Conservation (phyloP, 2,113 vertebrate genomes). For the Neoarius graeffei region DNA sequence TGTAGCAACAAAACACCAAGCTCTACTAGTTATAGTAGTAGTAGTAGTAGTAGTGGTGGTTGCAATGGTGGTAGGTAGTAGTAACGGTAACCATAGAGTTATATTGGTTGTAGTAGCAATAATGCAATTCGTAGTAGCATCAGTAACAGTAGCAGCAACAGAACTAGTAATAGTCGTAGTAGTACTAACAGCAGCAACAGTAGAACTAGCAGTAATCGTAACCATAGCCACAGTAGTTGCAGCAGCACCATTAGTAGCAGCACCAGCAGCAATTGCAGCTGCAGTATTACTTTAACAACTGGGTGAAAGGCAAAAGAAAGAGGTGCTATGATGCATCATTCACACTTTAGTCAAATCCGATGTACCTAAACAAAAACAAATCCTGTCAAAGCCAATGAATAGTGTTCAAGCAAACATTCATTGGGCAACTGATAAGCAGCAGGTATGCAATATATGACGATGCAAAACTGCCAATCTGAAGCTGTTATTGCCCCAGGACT, state of each 20-base stretch:
- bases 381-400: not conserved
- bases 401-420: constrained; percentile 17
- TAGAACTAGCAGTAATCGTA: not conserved
- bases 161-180: not conserved
- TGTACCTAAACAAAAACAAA: not conserved
- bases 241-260: not conserved
- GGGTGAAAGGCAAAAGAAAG: not conserved
- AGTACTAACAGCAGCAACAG: not conserved
- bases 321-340: not conserved
- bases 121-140: not conserved
- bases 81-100: not conserved
- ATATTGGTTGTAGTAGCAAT: too few relatives aligned
- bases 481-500: constrained; percentile 39
- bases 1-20: not conserved
- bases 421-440: constrained; percentile 16
- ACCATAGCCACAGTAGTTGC: not conserved
- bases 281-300: not conserved
- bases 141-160: not conserved
- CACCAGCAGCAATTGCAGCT: not conserved
- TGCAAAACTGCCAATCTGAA: constrained; percentile 46
- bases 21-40: not conserved
- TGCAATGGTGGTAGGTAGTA: not conserved
- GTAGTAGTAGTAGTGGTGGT: too few relatives aligned
- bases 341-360: not conserved
- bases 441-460: not conserved